phyloP scores from a whole-genome alignment of 2,113 vertebrate species.

The Pedionomus torquatus region DNA sequence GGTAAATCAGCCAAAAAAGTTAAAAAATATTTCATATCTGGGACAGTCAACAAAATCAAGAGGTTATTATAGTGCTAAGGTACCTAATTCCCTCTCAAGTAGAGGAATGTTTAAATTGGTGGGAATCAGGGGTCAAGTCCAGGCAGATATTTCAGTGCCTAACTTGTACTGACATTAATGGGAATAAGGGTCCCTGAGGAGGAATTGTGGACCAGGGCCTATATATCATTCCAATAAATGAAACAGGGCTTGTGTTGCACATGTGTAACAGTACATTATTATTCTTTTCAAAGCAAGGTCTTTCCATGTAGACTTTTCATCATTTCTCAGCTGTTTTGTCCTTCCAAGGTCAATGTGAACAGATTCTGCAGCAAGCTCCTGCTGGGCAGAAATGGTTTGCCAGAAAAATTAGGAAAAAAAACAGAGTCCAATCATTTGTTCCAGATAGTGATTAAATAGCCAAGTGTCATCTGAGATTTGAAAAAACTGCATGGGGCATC shows the following conservation, averaged over 20 bases:
- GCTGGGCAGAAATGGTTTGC: neutral
- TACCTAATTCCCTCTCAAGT: neutral
- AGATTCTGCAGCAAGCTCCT: neutral
- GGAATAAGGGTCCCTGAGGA: neutral
- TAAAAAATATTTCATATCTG: neutral
- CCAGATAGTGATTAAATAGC: neutral
- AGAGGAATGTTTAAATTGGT: constrained; percentile 24
- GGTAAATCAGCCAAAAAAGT: neutral
- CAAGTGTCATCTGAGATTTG: neutral
- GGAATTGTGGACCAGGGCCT: neutral
- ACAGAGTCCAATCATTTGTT: neutral
- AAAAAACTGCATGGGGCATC: neutral
- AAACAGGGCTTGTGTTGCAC: neutral
- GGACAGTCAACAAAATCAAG: neutral
- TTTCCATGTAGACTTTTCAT: neutral
- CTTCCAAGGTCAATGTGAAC: neutral
- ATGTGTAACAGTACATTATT: neutral
- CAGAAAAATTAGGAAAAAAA: neutral
- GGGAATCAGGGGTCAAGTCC: constrained; percentile 19
- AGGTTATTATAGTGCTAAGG: neutral
- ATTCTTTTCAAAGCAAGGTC: neutral
- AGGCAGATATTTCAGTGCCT: constrained; percentile 22
- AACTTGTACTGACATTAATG: neutral
- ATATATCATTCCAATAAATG: neutral
- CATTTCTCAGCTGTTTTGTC: neutral